Base-by-base conservation (phyloP, 2,797 vertebrate genomes). In the Rhinichthys osculus region DNA sequence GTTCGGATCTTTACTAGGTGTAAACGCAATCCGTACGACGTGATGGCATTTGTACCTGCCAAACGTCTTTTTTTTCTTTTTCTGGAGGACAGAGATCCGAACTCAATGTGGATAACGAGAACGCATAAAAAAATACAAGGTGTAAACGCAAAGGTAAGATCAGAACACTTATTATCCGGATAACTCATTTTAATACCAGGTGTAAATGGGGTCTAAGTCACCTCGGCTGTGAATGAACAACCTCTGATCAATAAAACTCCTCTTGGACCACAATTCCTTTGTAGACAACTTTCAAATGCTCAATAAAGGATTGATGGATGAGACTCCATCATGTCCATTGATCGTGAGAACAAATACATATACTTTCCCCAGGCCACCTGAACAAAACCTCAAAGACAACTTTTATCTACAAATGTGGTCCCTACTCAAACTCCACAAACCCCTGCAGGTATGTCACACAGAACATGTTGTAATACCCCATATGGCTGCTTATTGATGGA, bases 341-440 rank as follows among this genome's bases (percentile, higher is more conserved):
- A 50, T 19, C 47, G 27, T 21, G n/a, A 47, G 27, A 66, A 80
- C 62, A 80, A 44, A 50, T 7, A 10, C n/a, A n/a, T 80, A 66
- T 11, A 67, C 21, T 1, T 67, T 80, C 62, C 78, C 19, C 3
- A 50, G 42, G 38, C 21, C 7, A 30, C 38, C 14, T 4, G 4
- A 62, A 59, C 35, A 78, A 62, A 66, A 66, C 59, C 59, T 80
- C 78, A 80, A 80, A 80, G 40, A 69, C 66, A 52, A 38, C 79
- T 38, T 81, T 81, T 47, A 81, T 23, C 27, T 11, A 21, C 38
- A 78, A 78, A 38, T 78, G n/a, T 19, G 42, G 30, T 67, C 27
- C 59, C 59, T 7, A 30, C 19, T 50, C 13, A 81, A 71, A 54
- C 54, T 13, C 21, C 66, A 54, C 21, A 40, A 10, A 50, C 33